Evolutionary conservation across 1,140 invertebrate genomes (phyloP), one percentile per base, ranked within the genome.

Genomic region (Polypedilum vanderplanki): DNA sequence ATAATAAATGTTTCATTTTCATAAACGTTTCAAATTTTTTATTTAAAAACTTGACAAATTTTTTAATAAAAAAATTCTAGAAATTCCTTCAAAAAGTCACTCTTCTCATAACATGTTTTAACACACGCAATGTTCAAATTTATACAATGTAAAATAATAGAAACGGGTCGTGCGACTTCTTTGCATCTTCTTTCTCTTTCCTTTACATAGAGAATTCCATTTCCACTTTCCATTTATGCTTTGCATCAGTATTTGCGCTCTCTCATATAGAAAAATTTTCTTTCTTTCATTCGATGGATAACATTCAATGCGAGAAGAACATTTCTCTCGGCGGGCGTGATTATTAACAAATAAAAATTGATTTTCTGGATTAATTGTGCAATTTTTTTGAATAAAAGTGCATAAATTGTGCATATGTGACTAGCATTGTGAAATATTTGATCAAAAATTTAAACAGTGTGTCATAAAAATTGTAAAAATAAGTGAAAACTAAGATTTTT

Each of bases 401-500:
- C 12, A 57, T 57, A 12, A 57, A 57, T 57, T 57, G n/a, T 57
- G 12, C 46, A 57, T 57, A n/a, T 57, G 46, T 57, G 46, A 57
- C 46, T 57, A 57, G 46, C 46, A 57, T 57, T 57, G 46, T 57
- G 46, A 12, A n/a, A 15, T 12, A 57, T 57, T 57, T 57, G 10
- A 15, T 4, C 9, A 12, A n/a, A 57, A 57, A 57, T n/a, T 57
- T 12, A 15, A n/a, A 12, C n/a, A 15, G n/a, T n/a, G n/a, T 12
- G 46, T 57, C 12, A 15, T 15, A 57, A 4, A 57, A 57, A n/a
- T 57, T 57, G 12, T 15, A 12, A 15, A 57, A 57, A 57, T 15
- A n/a, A 57, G 46, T 57, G 46, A 57, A 57, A 57, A 57, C 46
- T 57, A 22, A 70, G 17, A 70, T 18, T 70, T 70, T 70, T 22